A percentile compares a stretch with the other conserved stretches of the same genome.
These are phyloP conservation scores for Drosophila histrio DNA, from an alignment of 2,888 invertebrate species.

Conservation along the genomic window DNA sequence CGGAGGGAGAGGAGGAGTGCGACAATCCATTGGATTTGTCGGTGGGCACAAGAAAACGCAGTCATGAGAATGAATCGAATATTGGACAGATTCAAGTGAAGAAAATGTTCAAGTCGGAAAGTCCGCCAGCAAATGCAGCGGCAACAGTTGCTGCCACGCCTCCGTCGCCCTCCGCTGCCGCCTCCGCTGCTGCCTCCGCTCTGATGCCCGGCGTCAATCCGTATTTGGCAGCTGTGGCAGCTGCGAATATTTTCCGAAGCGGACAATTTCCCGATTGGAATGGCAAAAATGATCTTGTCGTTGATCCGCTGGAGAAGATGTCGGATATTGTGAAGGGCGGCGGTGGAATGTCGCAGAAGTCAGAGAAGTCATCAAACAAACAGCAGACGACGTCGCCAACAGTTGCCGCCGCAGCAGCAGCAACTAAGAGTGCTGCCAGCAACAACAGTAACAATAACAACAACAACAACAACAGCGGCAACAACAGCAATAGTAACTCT, in stretches of 20 bases:
- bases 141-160: constrained; percentile 86
- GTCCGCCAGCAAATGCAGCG: constrained; percentile 85
- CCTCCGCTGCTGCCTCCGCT: constrained; percentile 88
- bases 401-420: constrained; percentile 42
- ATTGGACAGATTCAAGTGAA: constrained; percentile 84
- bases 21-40: constrained; percentile 91
- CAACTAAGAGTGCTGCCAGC: constrained; percentile 65
- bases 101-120: constrained; percentile 80
- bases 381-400: constrained; percentile 75
- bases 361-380: constrained; percentile 56
- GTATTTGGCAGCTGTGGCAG: constrained; percentile 92
- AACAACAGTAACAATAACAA: constrained; percentile 58
- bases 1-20: constrained; percentile 85
- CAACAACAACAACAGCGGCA: background rate
- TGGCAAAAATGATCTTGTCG: constrained; percentile 90
- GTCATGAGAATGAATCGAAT: constrained; percentile 59
- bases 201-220: constrained; percentile 92
- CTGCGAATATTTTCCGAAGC: constrained; percentile 91
- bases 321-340: constrained; percentile 91
- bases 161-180: constrained; percentile 85
- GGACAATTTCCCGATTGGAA: constrained; percentile 89
- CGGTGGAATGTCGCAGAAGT: constrained; percentile 35
- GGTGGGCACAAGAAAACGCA: constrained; percentile 90
- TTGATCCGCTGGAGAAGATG: constrained; percentile 95
- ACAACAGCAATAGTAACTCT: background rate